Percentiles rank a stretch among this genome's conserved stretches.
phyloP scores from a whole-genome alignment of 2,113 vertebrate genomes.

The Muntiacus muntjak region DNA sequence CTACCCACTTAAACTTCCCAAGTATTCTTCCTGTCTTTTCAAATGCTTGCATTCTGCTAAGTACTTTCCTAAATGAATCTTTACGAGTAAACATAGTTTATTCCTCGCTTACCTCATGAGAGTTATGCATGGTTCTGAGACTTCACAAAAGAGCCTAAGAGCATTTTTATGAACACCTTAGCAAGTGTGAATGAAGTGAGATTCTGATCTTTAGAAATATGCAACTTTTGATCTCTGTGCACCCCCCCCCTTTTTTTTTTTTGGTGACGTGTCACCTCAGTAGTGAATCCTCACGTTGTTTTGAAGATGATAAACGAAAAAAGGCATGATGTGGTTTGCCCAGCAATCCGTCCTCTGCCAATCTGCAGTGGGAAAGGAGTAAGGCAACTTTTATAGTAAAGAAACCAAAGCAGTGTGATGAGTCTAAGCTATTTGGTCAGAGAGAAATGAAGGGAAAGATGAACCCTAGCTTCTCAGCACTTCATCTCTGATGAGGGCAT shows the following conservation, averaged over 20 bases:
- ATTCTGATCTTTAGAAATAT: neutral
- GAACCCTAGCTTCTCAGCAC: neutral
- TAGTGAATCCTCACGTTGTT: neutral
- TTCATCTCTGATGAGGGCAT: neutral
- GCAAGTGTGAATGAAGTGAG: neutral
- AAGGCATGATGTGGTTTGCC: neutral
- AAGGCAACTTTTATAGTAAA: neutral
- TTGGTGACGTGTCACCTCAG: neutral
- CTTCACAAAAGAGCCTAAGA: neutral
- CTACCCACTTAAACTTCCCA: neutral
- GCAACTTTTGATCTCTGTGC: neutral
- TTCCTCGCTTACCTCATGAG: neutral
- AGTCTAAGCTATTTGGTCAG: neutral
- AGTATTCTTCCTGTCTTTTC: neutral
- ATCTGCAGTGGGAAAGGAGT: neutral
- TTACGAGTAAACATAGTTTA: neutral
- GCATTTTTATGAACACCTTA: neutral
- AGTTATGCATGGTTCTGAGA: neutral
- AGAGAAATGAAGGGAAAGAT: neutral
- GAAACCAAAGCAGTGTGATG: neutral
- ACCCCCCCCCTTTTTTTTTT: neutral
- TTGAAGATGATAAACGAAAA: neutral
- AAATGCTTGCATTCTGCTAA: neutral
- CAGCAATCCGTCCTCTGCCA: neutral
- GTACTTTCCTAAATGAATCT: neutral